Evolutionary conservation across 2,888 invertebrate species (phyloP).

Genomic region (Erebia palarica): DNA sequence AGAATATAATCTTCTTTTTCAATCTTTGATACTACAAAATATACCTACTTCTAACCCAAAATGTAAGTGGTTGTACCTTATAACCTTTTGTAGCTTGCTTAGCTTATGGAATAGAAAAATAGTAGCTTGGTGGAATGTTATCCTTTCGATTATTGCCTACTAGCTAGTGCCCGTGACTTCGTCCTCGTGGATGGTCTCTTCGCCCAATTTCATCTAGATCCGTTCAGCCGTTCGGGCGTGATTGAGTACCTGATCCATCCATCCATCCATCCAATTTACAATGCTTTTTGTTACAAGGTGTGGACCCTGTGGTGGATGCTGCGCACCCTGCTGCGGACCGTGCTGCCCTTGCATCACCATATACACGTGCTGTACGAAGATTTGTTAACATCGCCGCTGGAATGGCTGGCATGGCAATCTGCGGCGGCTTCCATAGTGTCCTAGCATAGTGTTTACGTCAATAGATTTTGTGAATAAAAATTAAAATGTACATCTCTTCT

Average conservation of each 20-base stretch:
- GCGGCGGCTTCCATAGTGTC: conserved; percentile 14
- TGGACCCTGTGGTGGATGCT: conserved; percentile 44
- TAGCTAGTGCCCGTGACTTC: too few species aligned
- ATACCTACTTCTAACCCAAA: conserved; percentile 12
- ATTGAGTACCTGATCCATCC: too few species aligned
- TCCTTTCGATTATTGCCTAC: too few species aligned
- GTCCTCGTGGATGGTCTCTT: too few species aligned
- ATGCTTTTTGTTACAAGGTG: conserved; percentile 52
- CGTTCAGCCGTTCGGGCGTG: too few species aligned
- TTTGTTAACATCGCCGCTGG: conserved; percentile 52
- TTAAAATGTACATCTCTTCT: not conserved
- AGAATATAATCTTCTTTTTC: conserved; percentile 8
- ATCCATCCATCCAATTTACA: too few species aligned
- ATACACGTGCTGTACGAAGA: conserved; percentile 75
- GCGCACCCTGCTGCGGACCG: conserved; percentile 47
- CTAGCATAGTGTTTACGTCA: conserved; percentile 20
- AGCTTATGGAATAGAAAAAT: too few species aligned
- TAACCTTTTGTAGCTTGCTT: not conserved
- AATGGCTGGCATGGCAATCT: not conserved
- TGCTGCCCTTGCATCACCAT: conserved; percentile 70
- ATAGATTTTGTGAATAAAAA: conserved; percentile 20
- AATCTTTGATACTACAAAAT: conserved; percentile 2
- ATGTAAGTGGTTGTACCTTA: conserved; percentile 35
- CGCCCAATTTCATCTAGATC: too few species aligned
- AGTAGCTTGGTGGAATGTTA: too few species aligned